Conservation (phyloP, 2,113 vertebrate species). For the Paraplagusia blochii region DNA sequence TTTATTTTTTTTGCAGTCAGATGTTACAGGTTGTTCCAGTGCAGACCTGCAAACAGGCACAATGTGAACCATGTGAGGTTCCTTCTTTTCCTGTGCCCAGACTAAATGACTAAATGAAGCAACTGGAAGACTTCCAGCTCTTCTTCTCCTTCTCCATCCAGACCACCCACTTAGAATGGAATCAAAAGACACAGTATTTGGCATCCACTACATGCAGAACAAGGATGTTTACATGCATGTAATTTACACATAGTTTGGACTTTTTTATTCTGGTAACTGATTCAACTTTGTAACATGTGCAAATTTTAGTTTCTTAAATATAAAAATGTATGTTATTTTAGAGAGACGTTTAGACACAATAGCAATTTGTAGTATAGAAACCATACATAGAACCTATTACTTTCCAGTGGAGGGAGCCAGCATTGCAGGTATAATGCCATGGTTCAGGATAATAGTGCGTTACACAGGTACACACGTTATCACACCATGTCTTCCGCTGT, state of each 20-base stretch:
- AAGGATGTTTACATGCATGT: constrained; percentile 1
- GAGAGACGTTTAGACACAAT: no score
- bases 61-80: constrained; percentile 19
- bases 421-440: no score
- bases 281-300: no score
- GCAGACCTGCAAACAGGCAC: constrained; percentile 15
- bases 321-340: no score
- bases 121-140: constrained; percentile 43
- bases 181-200: constrained; percentile 8
- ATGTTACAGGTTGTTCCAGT: constrained; percentile 21
- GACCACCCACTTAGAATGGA: constrained; percentile 36
- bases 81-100: constrained; percentile 13
- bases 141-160: constrained; percentile 22
- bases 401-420: no score
- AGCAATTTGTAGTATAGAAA: no score
- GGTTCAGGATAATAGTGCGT: no score
- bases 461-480: no score
- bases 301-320: no score
- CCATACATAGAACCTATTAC: no score
- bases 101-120: constrained; percentile 34
- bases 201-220: not conserved
- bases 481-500: no score
- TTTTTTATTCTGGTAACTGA: no score
- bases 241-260: not conserved
- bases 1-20: constrained; percentile 11